Evolutionary conservation across 1,140 invertebrate genomes (phyloP), one percentile per base, ranked within the genome.

Genomic region (Drosophila saltans): DNA sequence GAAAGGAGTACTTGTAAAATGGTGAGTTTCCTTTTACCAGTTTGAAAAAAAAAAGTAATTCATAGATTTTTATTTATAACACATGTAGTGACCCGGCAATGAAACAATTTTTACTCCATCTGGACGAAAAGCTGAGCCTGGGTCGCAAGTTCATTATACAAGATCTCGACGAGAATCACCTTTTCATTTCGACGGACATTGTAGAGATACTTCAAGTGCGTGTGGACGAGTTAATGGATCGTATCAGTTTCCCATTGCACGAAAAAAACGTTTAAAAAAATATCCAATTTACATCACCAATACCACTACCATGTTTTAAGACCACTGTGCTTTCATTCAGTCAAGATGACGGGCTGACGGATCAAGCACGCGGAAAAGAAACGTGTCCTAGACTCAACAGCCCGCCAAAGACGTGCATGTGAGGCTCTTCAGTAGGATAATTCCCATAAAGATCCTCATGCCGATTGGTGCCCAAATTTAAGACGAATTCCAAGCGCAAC

Each of bases 31-130:
- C 16, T 16, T 16, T 16, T 16, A 16, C 16, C 16, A 16, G 16
- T 16, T 16, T 16, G 0, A 16, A 16, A 16, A 16, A 16, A 16
- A 0, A 16, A 16, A 16, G 16, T 16, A 16, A 16, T 16, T 16
- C 16, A 16, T 16, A 16, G 16, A 16, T 16, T 16, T 16, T 16
- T 16, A 16, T 16, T 16, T 16, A 16, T 16, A 16, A 16, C 28
- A 6, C n/a, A 0, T 11, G 2, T 2, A 98, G 98, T 95, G 99
- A 99, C 93, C 97, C 97, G 81, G 98, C 98, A 89, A 99, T 99
- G 98, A 99, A 99, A 96, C 98, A 99, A 93, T 99, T 99, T 93
- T 93, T 99, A 3, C 93, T 99, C 0, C 97, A 99, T 94, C 93
- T 99, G 88, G 98, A 99, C 92, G 98, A 99, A 92, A 98, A 97